These are phyloP conservation scores for Homalodisca vitripennis DNA, from an alignment of 1,140 invertebrate genomes.

Conservation along the genomic window DNA sequence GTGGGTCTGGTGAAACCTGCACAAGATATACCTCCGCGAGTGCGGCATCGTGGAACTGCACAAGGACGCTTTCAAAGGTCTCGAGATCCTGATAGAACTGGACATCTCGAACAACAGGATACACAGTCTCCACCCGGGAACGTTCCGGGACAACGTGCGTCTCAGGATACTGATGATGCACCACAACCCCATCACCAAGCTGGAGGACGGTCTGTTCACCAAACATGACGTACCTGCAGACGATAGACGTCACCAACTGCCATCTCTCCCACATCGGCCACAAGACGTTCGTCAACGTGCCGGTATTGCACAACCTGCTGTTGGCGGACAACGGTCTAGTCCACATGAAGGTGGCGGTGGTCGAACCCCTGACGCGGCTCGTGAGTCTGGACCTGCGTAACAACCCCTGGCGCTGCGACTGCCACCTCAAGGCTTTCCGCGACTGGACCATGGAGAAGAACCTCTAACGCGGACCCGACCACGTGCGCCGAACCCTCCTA, in stretches of 20 bases:
- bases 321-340: slow-evolving; percentile 70
- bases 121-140: slow-evolving; percentile 39
- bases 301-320: slow-evolving; percentile 63
- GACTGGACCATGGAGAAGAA: slow-evolving; percentile 70
- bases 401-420: slow-evolving; percentile 89
- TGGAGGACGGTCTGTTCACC: slow-evolving; percentile 74
- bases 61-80: slow-evolving; percentile 68
- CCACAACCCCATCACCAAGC: slow-evolving; percentile 66
- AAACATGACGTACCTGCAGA: slow-evolving; percentile 70
- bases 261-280: slow-evolving; percentile 63
- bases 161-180: slow-evolving; percentile 63
- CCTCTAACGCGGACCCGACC: slow-evolving; percentile 69
- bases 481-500: slow-evolving; percentile 65
- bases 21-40: slow-evolving; percentile 71
- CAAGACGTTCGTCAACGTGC: slow-evolving; percentile 68
- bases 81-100: slow-evolving; percentile 82
- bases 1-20: slow-evolving; percentile 73
- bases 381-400: slow-evolving; percentile 72
- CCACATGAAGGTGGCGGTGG: slow-evolving; percentile 55
- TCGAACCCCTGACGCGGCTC: slow-evolving; percentile 61
- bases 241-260: slow-evolving; percentile 74
- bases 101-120: slow-evolving; percentile 73
- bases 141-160: slow-evolving; percentile 36
- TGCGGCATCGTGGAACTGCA: slow-evolving; percentile 70
- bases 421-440: slow-evolving; percentile 73